These are phyloP conservation scores for Mesaphorura yosii DNA, from an alignment of 1,140 invertebrate species.

Conservation along the genomic window DNA sequence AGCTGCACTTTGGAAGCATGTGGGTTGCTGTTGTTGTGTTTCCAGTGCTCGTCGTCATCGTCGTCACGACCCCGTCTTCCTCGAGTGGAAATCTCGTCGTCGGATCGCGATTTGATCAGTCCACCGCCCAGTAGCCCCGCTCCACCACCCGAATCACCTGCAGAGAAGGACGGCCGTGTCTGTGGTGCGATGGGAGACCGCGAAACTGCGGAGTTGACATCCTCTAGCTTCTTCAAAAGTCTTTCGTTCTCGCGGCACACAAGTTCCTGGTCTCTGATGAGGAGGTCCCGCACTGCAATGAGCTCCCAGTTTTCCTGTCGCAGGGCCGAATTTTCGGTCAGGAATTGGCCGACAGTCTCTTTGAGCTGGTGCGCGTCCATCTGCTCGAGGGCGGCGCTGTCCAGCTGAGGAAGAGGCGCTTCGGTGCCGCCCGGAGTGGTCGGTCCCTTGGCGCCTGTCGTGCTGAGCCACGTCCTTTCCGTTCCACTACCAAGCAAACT, in stretches of 20 bases:
- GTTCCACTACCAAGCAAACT: conserved; percentile 37
- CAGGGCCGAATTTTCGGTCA: conserved; percentile 72
- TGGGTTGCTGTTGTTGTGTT: not conserved
- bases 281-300: conserved; percentile 60
- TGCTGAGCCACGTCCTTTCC: too few species aligned
- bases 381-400: conserved; percentile 57
- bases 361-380: conserved; percentile 57
- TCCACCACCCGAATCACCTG: too few species aligned
- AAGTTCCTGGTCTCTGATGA: conserved; percentile 75
- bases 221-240: conserved; percentile 71
- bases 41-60: conserved; percentile 5
- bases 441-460: conserved; percentile 32
- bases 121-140: too few species aligned
- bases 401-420: conserved; percentile 37
- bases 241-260: conserved; percentile 82
- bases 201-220: conserved; percentile 67
- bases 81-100: conserved; percentile 29
- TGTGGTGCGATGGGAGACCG: conserved; percentile 63
- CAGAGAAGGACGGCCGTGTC: conserved; percentile 56
- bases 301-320: conserved; percentile 76
- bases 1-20: not conserved
- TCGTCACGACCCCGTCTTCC: conserved; percentile 17
- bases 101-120: conserved; percentile 38
- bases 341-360: conserved; percentile 62
- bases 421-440: not conserved